Conservation (phyloP, 1,140 invertebrate genomes). For the Zaprionus tsacasi region DNA sequence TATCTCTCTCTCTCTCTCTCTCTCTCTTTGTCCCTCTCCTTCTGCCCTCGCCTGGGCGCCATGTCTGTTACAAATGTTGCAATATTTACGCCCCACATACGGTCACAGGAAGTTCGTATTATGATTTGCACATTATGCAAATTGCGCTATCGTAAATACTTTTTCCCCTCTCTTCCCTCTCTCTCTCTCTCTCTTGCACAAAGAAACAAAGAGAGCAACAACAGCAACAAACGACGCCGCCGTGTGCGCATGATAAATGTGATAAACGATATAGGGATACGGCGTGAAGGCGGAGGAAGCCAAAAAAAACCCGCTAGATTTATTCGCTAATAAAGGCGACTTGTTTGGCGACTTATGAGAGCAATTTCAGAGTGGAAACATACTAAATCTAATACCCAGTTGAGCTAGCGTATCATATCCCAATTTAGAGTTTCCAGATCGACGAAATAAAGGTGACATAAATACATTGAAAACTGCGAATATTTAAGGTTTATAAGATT, state of each 20-base stretch:
- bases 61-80: conserved; percentile 80
- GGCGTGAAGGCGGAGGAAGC: conserved; percentile 36
- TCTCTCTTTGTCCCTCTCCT: background rate
- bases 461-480: no score
- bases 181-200: conserved; percentile 14
- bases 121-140: conserved; percentile 82
- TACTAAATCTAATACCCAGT: background rate
- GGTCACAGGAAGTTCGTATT: conserved; percentile 65
- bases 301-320: conserved; percentile 19
- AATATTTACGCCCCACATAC: conserved; percentile 71
- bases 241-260: conserved; percentile 75
- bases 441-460: no score
- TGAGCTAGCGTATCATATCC: background rate
- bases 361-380: background rate
- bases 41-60: conserved; percentile 14
- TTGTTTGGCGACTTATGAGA: conserved; percentile 9
- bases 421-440: no score
- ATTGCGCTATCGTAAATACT: conserved; percentile 79
- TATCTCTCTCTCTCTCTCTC: conserved; percentile 42
- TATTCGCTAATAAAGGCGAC: conserved; percentile 47
- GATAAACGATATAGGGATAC: conserved; percentile 75
- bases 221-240: conserved; percentile 42
- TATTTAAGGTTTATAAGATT: no score
- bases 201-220: conserved; percentile 20
- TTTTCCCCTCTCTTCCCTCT: conserved; percentile 16